A percentile compares a stretch with the other conserved stretches of the same genome.
Evolutionary conservation across 2,113 vertebrate species (phyloP).

Genomic region (Scortum barcoo): DNA sequence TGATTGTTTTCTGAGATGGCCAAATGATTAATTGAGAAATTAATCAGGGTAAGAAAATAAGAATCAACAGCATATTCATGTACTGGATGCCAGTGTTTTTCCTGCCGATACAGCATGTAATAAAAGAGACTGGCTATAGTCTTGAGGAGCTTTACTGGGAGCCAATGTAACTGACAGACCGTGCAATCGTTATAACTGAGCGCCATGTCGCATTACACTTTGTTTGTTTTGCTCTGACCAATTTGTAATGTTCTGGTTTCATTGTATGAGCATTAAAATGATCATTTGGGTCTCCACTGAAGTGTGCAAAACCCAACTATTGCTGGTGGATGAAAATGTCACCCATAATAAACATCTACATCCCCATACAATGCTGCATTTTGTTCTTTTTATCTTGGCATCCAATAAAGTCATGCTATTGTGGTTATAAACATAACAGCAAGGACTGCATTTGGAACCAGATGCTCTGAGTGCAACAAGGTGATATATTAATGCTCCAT

Average conservation of each 20-base stretch:
- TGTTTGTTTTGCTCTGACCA: conserved; percentile 64
- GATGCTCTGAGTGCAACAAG: not conserved
- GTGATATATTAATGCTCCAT: not conserved
- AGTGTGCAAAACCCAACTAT: conserved; percentile 59
- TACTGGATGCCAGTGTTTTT: not conserved
- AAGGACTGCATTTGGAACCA: not conserved
- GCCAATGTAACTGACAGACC: conserved; percentile 67
- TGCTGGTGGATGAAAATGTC: conserved; percentile 66
- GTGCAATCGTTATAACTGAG: conserved; percentile 67
- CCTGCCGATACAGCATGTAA: conserved; percentile 9
- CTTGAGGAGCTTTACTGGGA: conserved; percentile 34
- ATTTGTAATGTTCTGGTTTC: conserved; percentile 73
- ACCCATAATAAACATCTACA: conserved; percentile 57
- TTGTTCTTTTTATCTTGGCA: not conserved
- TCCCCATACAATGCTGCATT: conserved; percentile 22
- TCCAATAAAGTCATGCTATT: conserved; percentile 4
- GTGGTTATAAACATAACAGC: not conserved
- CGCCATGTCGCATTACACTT: conserved; percentile 61
- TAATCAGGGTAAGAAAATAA: not conserved
- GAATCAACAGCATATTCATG: not conserved
- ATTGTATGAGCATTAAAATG: conserved; percentile 64
- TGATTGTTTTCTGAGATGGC: not conserved
- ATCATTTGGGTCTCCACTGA: conserved; percentile 59
- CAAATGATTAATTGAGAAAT: not conserved
- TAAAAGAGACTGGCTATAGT: not conserved